phyloP scores from a whole-genome alignment of 2,113 vertebrate genomes.

The Phylloscopus whistleri region DNA sequence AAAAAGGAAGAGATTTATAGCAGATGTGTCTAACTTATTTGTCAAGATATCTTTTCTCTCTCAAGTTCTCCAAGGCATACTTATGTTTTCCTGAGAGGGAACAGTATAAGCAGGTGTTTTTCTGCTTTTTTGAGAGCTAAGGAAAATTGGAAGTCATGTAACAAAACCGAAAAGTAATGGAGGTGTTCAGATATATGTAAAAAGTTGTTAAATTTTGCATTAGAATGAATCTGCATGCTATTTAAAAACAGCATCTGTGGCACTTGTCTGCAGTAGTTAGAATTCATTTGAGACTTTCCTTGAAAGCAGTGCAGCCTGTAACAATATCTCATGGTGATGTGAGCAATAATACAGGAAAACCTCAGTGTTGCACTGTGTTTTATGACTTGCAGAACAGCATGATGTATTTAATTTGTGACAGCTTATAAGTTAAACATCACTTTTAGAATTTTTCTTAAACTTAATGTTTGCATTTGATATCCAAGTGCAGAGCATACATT shows the following conservation, averaged over 20 bases:
- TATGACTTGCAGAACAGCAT: slow-evolving; percentile 22
- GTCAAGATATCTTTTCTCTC: not conserved
- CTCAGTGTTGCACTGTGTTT: not conserved
- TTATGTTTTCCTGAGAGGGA: not conserved
- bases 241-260: not conserved
- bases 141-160: not conserved
- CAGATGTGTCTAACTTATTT: not conserved
- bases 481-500: not conserved
- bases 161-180: not conserved
- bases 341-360: slow-evolving; percentile 35
- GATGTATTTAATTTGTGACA: slow-evolving; percentile 54
- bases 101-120: not conserved
- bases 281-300: slow-evolving; percentile 8
- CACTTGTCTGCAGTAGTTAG: not conserved
- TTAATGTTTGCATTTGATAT: slow-evolving; percentile 10
- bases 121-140: not conserved
- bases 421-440: slow-evolving; percentile 4
- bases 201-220: not conserved
- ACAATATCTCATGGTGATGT: slow-evolving; percentile 43
- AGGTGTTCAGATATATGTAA: not conserved
- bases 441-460: slow-evolving; percentile 21
- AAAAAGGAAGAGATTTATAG: not conserved
- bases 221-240: not conserved
- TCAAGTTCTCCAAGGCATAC: not conserved
- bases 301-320: not conserved